phyloP scores from a whole-genome alignment of 2,888 invertebrate species.

The Lasioglossum pauxillum region DNA sequence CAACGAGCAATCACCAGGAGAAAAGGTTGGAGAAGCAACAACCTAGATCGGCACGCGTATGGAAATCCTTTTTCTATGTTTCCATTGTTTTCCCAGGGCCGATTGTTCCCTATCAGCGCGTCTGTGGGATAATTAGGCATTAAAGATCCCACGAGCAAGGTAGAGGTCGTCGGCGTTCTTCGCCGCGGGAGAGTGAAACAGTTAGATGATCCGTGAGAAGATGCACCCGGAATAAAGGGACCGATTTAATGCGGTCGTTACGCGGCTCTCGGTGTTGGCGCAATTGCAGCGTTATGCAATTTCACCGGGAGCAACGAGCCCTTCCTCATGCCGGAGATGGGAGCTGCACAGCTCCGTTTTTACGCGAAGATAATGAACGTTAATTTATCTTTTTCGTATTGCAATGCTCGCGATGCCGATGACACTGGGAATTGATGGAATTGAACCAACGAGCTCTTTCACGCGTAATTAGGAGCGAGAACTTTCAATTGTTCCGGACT shows the following conservation, averaged over 20 bases:
- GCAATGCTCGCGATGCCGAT: slow-evolving; percentile 16
- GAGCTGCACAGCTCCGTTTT: slow-evolving; percentile 7
- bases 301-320: slow-evolving; percentile 17
- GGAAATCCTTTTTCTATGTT: not conserved
- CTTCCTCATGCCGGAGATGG: not conserved
- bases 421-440: slow-evolving; percentile 24
- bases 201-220: slow-evolving; percentile 53
- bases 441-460: not conserved
- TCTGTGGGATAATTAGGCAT: slow-evolving; percentile 14
- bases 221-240: slow-evolving; percentile 27
- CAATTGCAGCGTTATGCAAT: slow-evolving; percentile 32
- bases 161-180: slow-evolving; percentile 29
- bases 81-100: not conserved
- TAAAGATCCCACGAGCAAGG: slow-evolving; percentile 22
- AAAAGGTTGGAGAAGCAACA: not conserved
- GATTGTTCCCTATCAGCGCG: not conserved
- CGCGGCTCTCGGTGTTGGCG: slow-evolving; percentile 14
- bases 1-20: not conserved
- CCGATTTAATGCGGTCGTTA: slow-evolving; percentile 40
- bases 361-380: slow-evolving; percentile 43
- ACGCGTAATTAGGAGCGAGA: not conserved
- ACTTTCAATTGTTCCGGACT: not conserved
- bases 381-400: slow-evolving; percentile 49
- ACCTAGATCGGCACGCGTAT: not conserved
- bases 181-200: slow-evolving; percentile 16